phyloP scores from a whole-genome alignment of 2,797 vertebrate genomes.

The Hylomyscus alleni region DNA sequence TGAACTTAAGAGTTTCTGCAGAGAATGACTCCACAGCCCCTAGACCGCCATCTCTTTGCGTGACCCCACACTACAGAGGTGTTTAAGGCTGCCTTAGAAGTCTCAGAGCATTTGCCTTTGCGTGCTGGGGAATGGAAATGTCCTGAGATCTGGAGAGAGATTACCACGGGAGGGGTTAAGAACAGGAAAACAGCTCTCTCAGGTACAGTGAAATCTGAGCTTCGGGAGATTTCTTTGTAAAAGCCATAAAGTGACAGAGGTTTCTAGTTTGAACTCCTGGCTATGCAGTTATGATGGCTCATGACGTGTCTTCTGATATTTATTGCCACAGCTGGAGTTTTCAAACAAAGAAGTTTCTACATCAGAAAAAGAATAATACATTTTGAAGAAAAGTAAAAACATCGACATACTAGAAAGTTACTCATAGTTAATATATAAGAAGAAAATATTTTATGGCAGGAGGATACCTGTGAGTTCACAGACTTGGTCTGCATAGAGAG shows the following conservation, averaged over 20 bases:
- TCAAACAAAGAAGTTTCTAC: background rate
- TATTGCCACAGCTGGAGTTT: conserved; percentile 20
- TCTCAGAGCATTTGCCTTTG: background rate
- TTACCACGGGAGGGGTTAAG: background rate
- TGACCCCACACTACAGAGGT: background rate
- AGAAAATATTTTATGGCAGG: background rate
- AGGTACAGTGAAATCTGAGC: background rate
- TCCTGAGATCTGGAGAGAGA: background rate
- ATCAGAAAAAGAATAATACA: background rate
- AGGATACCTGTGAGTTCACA: background rate
- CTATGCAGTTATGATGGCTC: background rate
- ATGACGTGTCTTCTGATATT: background rate
- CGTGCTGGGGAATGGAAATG: background rate
- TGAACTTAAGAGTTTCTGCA: background rate
- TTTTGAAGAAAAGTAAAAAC: background rate
- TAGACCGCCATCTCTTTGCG: background rate
- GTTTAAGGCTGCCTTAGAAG: background rate
- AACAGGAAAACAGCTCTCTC: background rate
- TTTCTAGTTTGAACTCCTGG: background rate
- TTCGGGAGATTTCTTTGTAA: conserved; percentile 24
- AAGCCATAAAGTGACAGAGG: background rate
- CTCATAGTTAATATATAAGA: background rate
- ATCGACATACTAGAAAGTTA: background rate
- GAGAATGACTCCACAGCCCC: background rate
- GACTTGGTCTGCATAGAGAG: background rate